phyloP scores from a whole-genome alignment of 2,888 invertebrate species.

The Aromia moschata region DNA sequence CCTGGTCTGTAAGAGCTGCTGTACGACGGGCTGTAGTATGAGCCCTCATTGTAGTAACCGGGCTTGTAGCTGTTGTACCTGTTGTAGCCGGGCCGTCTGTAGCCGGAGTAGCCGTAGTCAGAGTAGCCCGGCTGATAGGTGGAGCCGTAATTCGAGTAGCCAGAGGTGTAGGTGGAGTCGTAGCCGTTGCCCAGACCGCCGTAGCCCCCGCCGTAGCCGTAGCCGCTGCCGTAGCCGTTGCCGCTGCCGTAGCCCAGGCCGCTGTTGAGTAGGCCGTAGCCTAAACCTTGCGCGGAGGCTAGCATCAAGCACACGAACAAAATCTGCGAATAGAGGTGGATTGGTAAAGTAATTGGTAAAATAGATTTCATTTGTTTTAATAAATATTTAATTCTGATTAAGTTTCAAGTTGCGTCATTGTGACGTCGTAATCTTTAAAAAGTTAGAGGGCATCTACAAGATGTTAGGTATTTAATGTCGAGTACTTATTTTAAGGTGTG shows the following conservation, averaged over 20 bases:
- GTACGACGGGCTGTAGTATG: not conserved
- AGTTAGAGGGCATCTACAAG: not conserved
- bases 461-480: not conserved
- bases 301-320: slow-evolving; percentile 5
- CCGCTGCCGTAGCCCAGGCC: slow-evolving; percentile 6
- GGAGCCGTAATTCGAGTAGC: not conserved
- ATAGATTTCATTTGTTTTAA: too few species aligned
- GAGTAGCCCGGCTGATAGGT: slow-evolving; percentile 10
- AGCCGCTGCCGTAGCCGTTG: not conserved
- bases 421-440: not conserved
- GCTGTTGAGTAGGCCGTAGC: slow-evolving; percentile 17
- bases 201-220: slow-evolving; percentile 2
- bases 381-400: too few species aligned
- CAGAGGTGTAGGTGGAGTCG: not conserved
- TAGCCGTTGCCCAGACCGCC: not conserved
- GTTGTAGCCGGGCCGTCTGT: slow-evolving; percentile 15
- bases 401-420: not conserved
- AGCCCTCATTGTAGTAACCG: not conserved
- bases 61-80: slow-evolving; percentile 10
- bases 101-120: slow-evolving; percentile 10
- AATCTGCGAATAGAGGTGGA: slow-evolving; percentile 4
- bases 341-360: not conserved
- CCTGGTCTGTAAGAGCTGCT: not conserved
- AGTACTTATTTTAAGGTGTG: too few species aligned
- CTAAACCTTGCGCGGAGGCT: slow-evolving; percentile 2